Conservation (phyloP, 1,140 invertebrate species). For the Leptopilina clavipes region DNA sequence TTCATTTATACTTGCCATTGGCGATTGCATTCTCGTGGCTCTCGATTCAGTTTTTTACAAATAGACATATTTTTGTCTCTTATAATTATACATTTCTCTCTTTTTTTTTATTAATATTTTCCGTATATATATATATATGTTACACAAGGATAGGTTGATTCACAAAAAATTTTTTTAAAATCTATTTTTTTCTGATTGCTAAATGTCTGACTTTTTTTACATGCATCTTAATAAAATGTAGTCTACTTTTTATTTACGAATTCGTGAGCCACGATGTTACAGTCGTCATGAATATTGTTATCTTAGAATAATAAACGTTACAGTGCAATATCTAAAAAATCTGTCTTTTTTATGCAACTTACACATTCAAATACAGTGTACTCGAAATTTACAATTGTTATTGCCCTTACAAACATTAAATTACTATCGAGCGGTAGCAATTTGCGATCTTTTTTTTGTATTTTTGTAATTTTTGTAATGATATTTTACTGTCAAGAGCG, state of each 20-base stretch:
- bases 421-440: slow-evolving; percentile 64
- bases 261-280: slow-evolving; percentile 53
- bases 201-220: slow-evolving; percentile 17
- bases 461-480: slow-evolving; percentile 35
- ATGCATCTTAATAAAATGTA: slow-evolving; percentile 25
- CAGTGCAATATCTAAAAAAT: slow-evolving; percentile 74
- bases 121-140: not conserved
- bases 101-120: slow-evolving; percentile 1
- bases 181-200: slow-evolving; percentile 12
- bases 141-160: slow-evolving; percentile 23
- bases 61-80: slow-evolving; percentile 1
- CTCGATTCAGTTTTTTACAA: slow-evolving; percentile 32
- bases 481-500: slow-evolving; percentile 13
- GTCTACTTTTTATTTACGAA: slow-evolving; percentile 20
- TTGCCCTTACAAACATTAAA: slow-evolving; percentile 71
- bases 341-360: slow-evolving; percentile 71
- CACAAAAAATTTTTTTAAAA: not conserved
- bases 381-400: slow-evolving; percentile 71
- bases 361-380: slow-evolving; percentile 70
- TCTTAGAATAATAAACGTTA: slow-evolving; percentile 72
- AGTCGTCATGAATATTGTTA: slow-evolving; percentile 58
- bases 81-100: slow-evolving; percentile 7
- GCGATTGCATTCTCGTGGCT: slow-evolving; percentile 58
- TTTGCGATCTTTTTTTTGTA: slow-evolving; percentile 54
- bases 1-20: slow-evolving; percentile 65